Percentiles rank a stretch among this genome's conserved stretches.
Conservation (phyloP, 1,140 invertebrate species). For the roundworm (Caenorhabditis elegans) region DNA sequence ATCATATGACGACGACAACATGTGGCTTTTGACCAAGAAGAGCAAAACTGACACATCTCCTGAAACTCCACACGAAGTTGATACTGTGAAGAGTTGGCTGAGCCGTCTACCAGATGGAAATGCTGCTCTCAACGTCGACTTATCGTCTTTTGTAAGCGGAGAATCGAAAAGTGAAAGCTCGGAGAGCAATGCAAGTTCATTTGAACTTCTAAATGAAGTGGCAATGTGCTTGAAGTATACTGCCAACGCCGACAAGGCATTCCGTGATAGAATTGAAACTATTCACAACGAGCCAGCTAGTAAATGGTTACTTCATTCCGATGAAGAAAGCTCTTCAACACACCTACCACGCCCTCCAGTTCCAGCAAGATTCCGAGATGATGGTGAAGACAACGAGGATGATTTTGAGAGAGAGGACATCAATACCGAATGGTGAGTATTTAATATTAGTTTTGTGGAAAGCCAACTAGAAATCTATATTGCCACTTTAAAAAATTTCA, state of each 20-base stretch:
- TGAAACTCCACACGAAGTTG: constrained; percentile 1
- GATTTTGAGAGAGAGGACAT: neutral
- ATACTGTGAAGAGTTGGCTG: constrained; percentile 15
- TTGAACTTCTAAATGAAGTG: neutral
- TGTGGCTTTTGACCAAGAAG: constrained; percentile 22
- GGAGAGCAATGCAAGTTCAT: neutral
- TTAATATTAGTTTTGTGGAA: too few species aligned
- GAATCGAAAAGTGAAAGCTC: constrained; percentile 1
- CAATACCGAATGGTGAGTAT: neutral
- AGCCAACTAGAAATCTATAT: too few species aligned
- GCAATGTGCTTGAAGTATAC: neutral
- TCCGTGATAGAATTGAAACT: neutral
- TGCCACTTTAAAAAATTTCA: neutral
- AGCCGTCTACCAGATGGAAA: constrained; percentile 4
- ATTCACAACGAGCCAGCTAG: neutral
- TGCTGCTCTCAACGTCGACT: neutral
- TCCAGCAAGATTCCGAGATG: neutral
- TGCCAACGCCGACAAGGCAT: neutral
- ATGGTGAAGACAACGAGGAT: neutral
- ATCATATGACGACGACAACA: constrained; percentile 1
- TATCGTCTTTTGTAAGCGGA: neutral
- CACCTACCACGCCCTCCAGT: constrained; percentile 2
- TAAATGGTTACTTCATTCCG: neutral
- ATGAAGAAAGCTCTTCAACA: neutral
- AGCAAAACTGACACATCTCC: neutral